Evolutionary conservation across 2,113 vertebrate species (phyloP), one percentile per base, ranked within the genome.

Genomic region (Myanophis thanlyinensis): DNA sequence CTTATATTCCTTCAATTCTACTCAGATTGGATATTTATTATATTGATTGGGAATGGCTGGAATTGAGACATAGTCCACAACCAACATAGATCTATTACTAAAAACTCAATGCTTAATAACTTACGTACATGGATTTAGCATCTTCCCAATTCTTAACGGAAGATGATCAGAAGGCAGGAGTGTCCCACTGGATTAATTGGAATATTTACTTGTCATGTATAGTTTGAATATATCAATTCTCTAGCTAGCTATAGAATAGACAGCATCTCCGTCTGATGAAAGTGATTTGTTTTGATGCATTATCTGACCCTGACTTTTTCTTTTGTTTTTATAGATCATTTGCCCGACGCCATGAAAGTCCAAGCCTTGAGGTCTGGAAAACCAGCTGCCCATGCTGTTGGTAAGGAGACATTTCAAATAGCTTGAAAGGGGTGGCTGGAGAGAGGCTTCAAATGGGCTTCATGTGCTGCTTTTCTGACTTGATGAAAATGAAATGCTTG

Each of bases 351-450:
- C 0, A n/a, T 93, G 91, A 89, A 73, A 53, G 49, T 92, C 4
- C 93, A 89, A 80, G 93, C 93, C 2, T 12, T 86, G 30, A 11
- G 7, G 0, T 40, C 87, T 22, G 3, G 88, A 47, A 93, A 93
- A 54, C 93, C 93, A 23, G 93, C 90, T 11, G 88, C 88, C 22
- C 93, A 93, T 1, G 93, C 88, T 44, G 35, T 93, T 12, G 93
- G 93, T 93, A 18, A 93, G 93, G 5, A 7, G 44, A 1, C 2
- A 11, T 80, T n/a, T 22, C 18, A 27, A 40, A 11, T 20, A 3
- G 53, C 25, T 8, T 15, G 40, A n/a, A 54, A 27, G n/a, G 22
- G 62, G 13, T 44, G 12, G 59, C 2, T 27, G 25, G 88, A 48
- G 27, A 20, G 4, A 35, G 40, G 12, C 53, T 86, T n/a, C 40